Evolutionary conservation across 2,888 invertebrate species (phyloP).

Genomic region (Exephanes ischioxanthus): DNA sequence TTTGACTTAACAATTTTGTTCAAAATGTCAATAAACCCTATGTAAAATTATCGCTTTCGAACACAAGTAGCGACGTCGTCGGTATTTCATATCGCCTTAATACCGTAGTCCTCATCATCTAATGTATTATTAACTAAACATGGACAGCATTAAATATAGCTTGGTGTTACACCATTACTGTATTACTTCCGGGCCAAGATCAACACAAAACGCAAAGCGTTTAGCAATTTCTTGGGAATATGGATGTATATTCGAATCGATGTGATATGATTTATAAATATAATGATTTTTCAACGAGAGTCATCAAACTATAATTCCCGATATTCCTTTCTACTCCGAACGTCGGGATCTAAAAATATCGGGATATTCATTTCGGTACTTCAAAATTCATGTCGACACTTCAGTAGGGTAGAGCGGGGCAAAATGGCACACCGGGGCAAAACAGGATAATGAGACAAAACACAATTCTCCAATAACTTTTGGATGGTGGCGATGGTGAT

Average conservation of each 20-base stretch:
- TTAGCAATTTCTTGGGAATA: conserved; percentile 21
- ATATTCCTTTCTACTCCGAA: conserved; percentile 24
- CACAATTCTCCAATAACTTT: too few species aligned
- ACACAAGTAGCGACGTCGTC: neutral
- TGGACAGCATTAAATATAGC: neutral
- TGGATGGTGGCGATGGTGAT: too few species aligned
- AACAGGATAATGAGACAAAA: too few species aligned
- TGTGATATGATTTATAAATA: conserved; percentile 60
- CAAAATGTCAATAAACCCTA: too few species aligned
- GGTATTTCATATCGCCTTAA: neutral
- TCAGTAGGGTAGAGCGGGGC: too few species aligned
- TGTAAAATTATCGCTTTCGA: neutral
- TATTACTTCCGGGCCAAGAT: neutral
- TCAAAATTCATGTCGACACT: too few species aligned
- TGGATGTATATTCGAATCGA: conserved; percentile 40
- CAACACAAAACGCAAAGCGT: neutral
- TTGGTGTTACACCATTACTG: neutral
- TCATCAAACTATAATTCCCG: neutral
- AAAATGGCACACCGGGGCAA: too few species aligned
- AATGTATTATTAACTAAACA: neutral
- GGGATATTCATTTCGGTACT: neutral
- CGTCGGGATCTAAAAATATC: neutral
- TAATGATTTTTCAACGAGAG: conserved; percentile 31
- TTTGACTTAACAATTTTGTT: too few species aligned
- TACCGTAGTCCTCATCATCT: neutral